Percentiles rank a stretch among this genome's conserved stretches.
These are phyloP conservation scores for Rhizomys pruinosus DNA, from an alignment of 2,113 vertebrate species.

Conservation along the genomic window DNA sequence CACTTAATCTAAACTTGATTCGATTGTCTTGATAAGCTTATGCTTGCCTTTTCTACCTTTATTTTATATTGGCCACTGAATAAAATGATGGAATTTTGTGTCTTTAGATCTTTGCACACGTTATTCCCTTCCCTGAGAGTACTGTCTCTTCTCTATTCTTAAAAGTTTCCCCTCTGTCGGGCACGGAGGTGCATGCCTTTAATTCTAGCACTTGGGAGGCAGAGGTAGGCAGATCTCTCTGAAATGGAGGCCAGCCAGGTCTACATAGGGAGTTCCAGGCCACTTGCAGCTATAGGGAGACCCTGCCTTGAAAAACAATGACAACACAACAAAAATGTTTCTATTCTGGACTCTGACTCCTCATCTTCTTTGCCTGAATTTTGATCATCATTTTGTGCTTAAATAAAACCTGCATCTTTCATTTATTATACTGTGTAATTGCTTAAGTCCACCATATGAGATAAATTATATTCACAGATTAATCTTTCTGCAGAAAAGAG, in stretches of 20 bases:
- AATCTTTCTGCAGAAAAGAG: neutral
- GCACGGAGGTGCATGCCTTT: too few species aligned
- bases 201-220: too few species aligned
- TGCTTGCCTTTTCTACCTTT: neutral
- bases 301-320: too few species aligned
- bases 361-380: neutral
- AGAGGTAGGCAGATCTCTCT: too few species aligned
- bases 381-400: slow-evolving; percentile 1
- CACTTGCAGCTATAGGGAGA: too few species aligned
- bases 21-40: neutral
- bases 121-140: slow-evolving; percentile 29
- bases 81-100: slow-evolving; percentile 14
- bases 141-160: slow-evolving; percentile 40
- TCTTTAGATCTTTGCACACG: slow-evolving; percentile 2
- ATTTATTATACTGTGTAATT: neutral
- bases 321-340: too few species aligned
- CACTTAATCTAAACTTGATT: slow-evolving; percentile 40
- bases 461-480: neutral
- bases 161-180: neutral
- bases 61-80: neutral
- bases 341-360: neutral
- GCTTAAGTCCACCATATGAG: neutral
- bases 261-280: too few species aligned
- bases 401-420: neutral
- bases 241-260: too few species aligned